Evolutionary conservation across 2,797 vertebrate genomes (phyloP).

Genomic region (Megaceryle alcyon): DNA sequence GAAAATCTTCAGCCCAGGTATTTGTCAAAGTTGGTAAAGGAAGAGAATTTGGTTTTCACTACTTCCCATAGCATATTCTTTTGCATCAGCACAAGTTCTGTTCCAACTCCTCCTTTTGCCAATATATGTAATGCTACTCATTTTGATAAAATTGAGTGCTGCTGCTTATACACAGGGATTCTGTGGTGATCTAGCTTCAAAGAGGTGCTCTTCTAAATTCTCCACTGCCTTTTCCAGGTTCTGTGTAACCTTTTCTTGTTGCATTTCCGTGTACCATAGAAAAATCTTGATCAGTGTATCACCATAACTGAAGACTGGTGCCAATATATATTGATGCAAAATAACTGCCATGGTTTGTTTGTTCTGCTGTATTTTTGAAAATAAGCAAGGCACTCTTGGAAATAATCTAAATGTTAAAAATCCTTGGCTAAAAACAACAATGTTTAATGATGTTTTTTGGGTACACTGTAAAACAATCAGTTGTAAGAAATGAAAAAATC

Average conservation of each 20-base stretch:
- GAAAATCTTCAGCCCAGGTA: not conserved
- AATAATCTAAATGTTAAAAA: not conserved
- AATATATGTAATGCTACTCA: accelerated
- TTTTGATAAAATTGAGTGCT: not conserved
- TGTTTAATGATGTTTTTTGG: not conserved
- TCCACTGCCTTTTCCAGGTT: not conserved
- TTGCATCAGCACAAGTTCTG: not conserved
- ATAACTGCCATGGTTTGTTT: not conserved
- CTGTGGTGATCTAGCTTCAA: not conserved
- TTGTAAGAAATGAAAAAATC: not conserved
- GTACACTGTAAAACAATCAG: not conserved
- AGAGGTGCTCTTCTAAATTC: not conserved
- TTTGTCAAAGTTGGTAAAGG: not conserved
- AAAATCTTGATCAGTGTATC: not conserved
- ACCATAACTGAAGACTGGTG: not conserved
- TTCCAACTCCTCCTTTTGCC: not conserved
- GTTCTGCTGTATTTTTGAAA: not conserved
- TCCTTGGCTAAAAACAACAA: accelerated
- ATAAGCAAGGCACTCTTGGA: not conserved
- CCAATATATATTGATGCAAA: accelerated
- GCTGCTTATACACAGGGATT: accelerated
- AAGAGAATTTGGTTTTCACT: not conserved
- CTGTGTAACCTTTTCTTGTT: not conserved
- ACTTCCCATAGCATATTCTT: not conserved
- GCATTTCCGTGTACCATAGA: not conserved